A percentile compares a stretch with the other conserved stretches of the same genome.
These are phyloP conservation scores for Brachionus rubens DNA, from an alignment of 1,140 invertebrate species.

Conservation along the genomic window DNA sequence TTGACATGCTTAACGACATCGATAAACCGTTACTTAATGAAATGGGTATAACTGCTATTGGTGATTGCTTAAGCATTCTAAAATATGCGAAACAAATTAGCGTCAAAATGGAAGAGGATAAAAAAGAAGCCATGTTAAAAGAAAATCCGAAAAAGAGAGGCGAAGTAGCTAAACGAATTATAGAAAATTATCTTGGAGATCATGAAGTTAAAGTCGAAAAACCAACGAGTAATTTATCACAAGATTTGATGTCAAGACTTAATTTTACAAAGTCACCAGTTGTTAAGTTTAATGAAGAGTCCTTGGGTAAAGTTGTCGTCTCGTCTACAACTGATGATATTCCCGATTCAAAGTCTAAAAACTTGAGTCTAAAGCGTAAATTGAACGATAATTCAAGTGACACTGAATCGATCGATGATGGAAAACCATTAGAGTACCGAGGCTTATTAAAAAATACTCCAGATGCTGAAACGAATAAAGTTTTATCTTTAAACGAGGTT, in stretches of 20 bases:
- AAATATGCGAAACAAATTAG: slow-evolving; percentile 74
- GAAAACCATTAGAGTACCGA: slow-evolving; percentile 17
- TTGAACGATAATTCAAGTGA: background rate
- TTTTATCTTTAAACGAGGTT: background rate
- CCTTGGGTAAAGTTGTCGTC: slow-evolving; percentile 25
- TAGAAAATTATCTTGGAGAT: slow-evolving; percentile 19
- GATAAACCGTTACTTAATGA: slow-evolving; percentile 77
- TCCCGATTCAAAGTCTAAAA: background rate
- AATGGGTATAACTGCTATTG: slow-evolving; percentile 77
- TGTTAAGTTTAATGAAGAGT: slow-evolving; percentile 34
- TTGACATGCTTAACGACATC: slow-evolving; percentile 75
- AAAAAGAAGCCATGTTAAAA: background rate
- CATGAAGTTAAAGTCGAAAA: background rate
- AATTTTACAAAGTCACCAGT: slow-evolving; percentile 11
- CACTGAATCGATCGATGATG: background rate
- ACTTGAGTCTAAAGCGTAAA: background rate
- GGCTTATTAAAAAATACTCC: slow-evolving; percentile 6
- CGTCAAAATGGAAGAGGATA: slow-evolving; percentile 62
- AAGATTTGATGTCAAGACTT: slow-evolving; percentile 1
- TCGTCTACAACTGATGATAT: slow-evolving; percentile 16
- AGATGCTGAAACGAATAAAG: background rate
- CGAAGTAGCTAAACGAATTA: slow-evolving; percentile 27
- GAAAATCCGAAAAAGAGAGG: background rate
- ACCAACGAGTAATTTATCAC: background rate
- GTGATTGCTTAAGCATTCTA: slow-evolving; percentile 77